phyloP scores from a whole-genome alignment of 1,140 invertebrate species.

The Aphaenogaster ashmeadi region DNA sequence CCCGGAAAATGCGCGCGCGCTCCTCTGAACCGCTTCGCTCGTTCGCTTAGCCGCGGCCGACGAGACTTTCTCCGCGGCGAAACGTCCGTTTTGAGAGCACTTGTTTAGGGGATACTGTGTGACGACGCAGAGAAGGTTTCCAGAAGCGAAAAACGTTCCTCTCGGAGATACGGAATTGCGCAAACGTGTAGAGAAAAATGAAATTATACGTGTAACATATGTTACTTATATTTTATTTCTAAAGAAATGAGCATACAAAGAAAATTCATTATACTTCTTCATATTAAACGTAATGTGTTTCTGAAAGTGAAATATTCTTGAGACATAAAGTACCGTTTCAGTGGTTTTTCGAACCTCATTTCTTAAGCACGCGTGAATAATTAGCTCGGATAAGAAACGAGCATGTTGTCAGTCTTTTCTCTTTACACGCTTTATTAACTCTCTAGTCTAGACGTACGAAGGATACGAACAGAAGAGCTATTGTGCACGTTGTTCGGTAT shows the following conservation, averaged over 20 bases:
- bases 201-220: not conserved
- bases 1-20: conserved; percentile 69
- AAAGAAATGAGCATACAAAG: not conserved
- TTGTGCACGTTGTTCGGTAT: conserved; percentile 63
- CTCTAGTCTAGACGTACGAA: conserved; percentile 73
- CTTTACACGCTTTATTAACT: conserved; percentile 82
- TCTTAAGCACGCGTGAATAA: conserved; percentile 78
- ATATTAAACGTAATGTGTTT: not conserved
- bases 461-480: conserved; percentile 78
- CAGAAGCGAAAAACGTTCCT: not conserved
- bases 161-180: not conserved
- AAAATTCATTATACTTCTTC: not conserved
- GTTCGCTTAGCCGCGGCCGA: conserved; percentile 65
- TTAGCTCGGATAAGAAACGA: conserved; percentile 76
- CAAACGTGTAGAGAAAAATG: not conserved
- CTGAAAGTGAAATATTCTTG: conserved; percentile 21
- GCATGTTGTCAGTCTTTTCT: conserved; percentile 76
- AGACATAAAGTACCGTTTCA: conserved; percentile 2
- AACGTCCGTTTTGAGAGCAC: conserved; percentile 16
- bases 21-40: conserved; percentile 65
- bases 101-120: conserved; percentile 25
- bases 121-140: conserved; percentile 3
- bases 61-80: conserved; percentile 65
- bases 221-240: not conserved
- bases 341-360: conserved; percentile 61